Conservation (phyloP, 2,888 invertebrate species). For the Agonopterix arenella region DNA sequence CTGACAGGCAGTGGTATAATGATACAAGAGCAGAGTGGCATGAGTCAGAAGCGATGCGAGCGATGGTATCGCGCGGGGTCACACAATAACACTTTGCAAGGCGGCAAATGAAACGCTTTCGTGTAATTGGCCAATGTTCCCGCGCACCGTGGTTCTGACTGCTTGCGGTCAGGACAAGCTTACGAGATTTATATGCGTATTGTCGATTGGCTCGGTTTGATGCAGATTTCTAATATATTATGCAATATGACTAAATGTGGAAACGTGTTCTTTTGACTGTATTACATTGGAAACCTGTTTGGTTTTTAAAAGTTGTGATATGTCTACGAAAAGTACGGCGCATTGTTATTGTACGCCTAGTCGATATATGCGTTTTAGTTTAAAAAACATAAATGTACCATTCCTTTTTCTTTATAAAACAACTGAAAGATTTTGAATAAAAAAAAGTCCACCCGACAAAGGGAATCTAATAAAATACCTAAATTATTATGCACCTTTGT, state of each 20-base stretch:
- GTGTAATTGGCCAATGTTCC: conserved; percentile 49
- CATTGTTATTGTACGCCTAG: too few species aligned
- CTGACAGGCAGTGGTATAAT: conserved; percentile 9
- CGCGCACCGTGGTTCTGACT: conserved; percentile 27
- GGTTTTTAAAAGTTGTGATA: background rate
- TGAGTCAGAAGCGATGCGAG: conserved; percentile 9
- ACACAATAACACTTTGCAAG: conserved; percentile 54
- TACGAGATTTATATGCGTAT: background rate
- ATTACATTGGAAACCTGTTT: background rate
- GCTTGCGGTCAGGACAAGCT: conserved; percentile 2
- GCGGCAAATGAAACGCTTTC: conserved; percentile 57
- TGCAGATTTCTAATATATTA: background rate
- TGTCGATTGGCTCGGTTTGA: background rate
- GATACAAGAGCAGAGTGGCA: conserved; percentile 10
- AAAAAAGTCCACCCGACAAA: too few species aligned
- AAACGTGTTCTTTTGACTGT: too few species aligned
- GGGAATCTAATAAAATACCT: too few species aligned
- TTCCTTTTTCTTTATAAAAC: too few species aligned
- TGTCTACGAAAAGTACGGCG: too few species aligned
- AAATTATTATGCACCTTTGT: too few species aligned
- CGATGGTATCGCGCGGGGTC: conserved; percentile 54
- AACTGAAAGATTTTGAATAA: too few species aligned
- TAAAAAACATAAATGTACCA: too few species aligned
- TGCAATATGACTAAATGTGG: too few species aligned
- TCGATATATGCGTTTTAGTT: too few species aligned